Conservation (phyloP, 1,140 invertebrate genomes). For the Calephelis nemesis region DNA sequence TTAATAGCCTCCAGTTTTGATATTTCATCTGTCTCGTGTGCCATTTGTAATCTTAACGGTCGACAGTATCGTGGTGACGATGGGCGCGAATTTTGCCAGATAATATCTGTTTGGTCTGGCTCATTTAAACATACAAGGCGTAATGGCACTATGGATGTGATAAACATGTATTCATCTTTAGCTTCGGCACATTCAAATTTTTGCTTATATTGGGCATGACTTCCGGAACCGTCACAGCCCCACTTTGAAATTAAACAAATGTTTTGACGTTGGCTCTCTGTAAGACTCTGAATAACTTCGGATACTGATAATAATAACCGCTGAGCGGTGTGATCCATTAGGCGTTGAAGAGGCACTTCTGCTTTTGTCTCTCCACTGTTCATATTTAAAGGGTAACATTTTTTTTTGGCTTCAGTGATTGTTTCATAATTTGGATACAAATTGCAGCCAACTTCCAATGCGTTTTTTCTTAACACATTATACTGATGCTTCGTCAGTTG, state of each 20-base stretch:
- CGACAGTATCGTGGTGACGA: slow-evolving; percentile 16
- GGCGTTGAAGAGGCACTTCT: not conserved
- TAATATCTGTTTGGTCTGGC: not conserved
- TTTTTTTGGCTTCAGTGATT: slow-evolving; percentile 3
- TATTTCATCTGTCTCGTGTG: not conserved
- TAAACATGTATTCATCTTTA: slow-evolving; percentile 17
- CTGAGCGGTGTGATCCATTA: not conserved
- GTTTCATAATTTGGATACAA: slow-evolving; percentile 2
- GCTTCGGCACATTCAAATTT: slow-evolving; percentile 9
- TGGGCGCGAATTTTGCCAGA: slow-evolving; percentile 11
- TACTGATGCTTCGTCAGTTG: not conserved
- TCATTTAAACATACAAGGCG: slow-evolving; percentile 1
- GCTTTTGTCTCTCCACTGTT: not conserved
- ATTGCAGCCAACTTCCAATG: not conserved
- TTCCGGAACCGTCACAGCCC: not conserved
- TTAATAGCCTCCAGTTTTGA: not conserved
- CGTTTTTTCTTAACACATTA: not conserved
- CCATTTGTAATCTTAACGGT: slow-evolving; percentile 13
- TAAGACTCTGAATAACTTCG: not conserved
- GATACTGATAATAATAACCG: slow-evolving; percentile 1
- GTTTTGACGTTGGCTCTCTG: not conserved
- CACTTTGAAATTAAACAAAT: slow-evolving; percentile 5
- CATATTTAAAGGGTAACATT: not conserved
- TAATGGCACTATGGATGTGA: slow-evolving; percentile 12
- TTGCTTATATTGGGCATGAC: not conserved